Evolutionary conservation across 2,113 vertebrate genomes (phyloP).

Genomic region (Heterocephalus glaber): DNA sequence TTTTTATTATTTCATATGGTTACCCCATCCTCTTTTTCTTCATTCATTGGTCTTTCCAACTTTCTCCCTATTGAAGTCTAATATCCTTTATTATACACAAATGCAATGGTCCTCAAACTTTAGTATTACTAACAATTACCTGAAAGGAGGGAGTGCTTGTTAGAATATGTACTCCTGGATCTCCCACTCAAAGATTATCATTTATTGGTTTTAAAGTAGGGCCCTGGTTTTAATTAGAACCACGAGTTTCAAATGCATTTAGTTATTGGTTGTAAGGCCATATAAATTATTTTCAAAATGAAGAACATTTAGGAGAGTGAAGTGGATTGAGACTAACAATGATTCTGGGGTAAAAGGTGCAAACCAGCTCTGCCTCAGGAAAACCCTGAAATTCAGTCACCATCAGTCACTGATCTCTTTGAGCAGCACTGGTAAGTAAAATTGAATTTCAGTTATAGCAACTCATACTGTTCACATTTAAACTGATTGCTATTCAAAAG

Average conservation of each 20-base stretch:
- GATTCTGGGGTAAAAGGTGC: neutral
- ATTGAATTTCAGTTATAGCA: neutral
- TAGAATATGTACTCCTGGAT: neutral
- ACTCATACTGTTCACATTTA: neutral
- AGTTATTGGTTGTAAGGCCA: neutral
- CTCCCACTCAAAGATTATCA: neutral
- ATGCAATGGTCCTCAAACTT: neutral
- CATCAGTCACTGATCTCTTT: neutral
- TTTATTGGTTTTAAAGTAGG: neutral
- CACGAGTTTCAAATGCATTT: neutral
- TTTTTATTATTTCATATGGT: neutral
- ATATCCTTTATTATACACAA: neutral
- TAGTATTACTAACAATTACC: neutral
- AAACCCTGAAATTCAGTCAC: neutral
- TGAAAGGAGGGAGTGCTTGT: neutral
- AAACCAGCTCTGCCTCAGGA: neutral
- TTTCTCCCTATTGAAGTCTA: neutral
- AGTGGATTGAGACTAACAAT: neutral
- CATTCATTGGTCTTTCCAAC: neutral
- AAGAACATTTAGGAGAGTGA: neutral
- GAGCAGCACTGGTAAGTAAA: neutral
- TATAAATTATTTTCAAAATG: neutral
- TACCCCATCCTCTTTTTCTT: neutral
- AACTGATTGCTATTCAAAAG: neutral
- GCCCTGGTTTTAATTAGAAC: neutral